Percentiles rank a stretch among this genome's conserved stretches.
Conservation (phyloP, 1,140 invertebrate genomes). For the Sminthurides bifidus region DNA sequence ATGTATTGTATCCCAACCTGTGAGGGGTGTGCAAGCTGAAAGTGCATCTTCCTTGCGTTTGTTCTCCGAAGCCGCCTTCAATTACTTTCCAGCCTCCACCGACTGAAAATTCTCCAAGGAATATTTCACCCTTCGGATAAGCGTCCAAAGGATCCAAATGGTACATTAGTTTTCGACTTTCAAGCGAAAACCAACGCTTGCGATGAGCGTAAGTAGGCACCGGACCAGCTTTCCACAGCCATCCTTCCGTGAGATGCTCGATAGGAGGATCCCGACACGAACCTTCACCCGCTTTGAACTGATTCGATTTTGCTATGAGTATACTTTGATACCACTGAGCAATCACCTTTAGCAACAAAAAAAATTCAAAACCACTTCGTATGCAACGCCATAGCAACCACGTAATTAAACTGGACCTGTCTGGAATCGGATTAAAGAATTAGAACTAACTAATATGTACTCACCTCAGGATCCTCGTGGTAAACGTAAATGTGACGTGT, state of each 20-base stretch:
- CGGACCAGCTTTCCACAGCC: slow-evolving; percentile 50
- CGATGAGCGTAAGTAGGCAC: slow-evolving; percentile 15
- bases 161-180: slow-evolving; percentile 76
- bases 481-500: slow-evolving; percentile 79
- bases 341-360: slow-evolving; percentile 46
- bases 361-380: slow-evolving; percentile 2
- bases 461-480: slow-evolving; percentile 68
- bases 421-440: slow-evolving; percentile 50
- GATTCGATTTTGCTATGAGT: slow-evolving; percentile 37
- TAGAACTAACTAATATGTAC: slow-evolving; percentile 72
- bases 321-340: slow-evolving; percentile 61
- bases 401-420: not conserved
- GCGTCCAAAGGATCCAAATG: slow-evolving; percentile 73
- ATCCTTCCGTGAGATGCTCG: slow-evolving; percentile 51
- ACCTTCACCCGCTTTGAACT: slow-evolving; percentile 34
- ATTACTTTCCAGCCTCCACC: slow-evolving; percentile 46
- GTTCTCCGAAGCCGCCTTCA: slow-evolving; percentile 47
- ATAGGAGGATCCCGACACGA: not conserved
- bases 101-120: slow-evolving; percentile 47
- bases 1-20: slow-evolving; percentile 14
- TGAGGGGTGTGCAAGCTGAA: slow-evolving; percentile 79
- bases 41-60: slow-evolving; percentile 61
- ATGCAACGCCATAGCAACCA: slow-evolving; percentile 11
- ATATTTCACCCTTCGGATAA: slow-evolving; percentile 81
- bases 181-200: slow-evolving; percentile 43